Percentiles rank a stretch among this genome's conserved stretches.
phyloP scores from a whole-genome alignment of 2,113 vertebrate genomes.

The Colaptes auratus region DNA sequence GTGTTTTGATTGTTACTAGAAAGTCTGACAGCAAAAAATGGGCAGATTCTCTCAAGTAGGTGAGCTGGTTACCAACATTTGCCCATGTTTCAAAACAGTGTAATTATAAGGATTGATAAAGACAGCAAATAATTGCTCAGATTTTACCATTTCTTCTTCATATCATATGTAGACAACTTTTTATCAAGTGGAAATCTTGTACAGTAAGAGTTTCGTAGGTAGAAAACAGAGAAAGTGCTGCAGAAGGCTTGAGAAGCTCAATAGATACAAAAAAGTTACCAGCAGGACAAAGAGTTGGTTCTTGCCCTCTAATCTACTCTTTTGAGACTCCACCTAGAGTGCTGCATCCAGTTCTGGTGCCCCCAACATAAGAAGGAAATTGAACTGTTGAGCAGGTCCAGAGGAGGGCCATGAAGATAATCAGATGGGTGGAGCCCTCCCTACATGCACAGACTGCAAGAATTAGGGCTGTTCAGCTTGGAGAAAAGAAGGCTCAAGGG shows the following conservation, averaged over 20 bases:
- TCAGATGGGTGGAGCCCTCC: too few relatives aligned
- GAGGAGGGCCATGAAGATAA: too few relatives aligned
- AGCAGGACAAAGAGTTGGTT: too few relatives aligned
- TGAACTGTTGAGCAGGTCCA: too few relatives aligned
- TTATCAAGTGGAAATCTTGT: background rate
- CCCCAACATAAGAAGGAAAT: too few relatives aligned
- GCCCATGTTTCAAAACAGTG: background rate
- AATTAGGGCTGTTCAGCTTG: too few relatives aligned
- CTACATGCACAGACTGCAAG: too few relatives aligned
- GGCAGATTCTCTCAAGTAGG: background rate
- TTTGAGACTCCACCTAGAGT: too few relatives aligned
- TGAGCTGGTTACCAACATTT: background rate
- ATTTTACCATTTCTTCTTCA: background rate
- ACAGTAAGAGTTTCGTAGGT: fast-evolving
- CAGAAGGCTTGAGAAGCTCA: background rate
- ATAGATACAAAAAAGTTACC: too few relatives aligned
- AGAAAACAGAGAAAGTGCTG: fast-evolving
- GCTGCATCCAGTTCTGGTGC: too few relatives aligned
- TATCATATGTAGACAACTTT: background rate
- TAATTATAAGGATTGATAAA: background rate
- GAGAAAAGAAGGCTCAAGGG: too few relatives aligned
- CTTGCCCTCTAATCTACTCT: too few relatives aligned
- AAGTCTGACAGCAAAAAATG: background rate
- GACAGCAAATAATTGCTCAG: background rate
- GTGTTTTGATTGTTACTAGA: conserved; percentile 34